These are phyloP conservation scores for Drosophila arawakana DNA, from an alignment of 1,140 invertebrate genomes.

Conservation along the genomic window DNA sequence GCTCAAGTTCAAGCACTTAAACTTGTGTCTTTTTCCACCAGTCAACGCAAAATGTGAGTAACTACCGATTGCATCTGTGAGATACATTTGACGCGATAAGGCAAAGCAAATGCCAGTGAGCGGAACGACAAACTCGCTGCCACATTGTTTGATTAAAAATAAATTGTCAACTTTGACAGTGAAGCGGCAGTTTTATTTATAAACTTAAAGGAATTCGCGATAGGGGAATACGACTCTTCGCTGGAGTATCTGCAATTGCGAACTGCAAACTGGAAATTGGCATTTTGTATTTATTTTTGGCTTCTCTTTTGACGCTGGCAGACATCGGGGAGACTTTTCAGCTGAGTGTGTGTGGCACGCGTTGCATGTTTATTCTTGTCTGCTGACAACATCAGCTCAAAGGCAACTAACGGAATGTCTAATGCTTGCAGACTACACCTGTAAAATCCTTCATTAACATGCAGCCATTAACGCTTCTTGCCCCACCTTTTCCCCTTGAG, in stretches of 20 bases:
- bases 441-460: conserved; percentile 46
- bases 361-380: conserved; percentile 27
- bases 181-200: conserved; percentile 69
- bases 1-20: background rate
- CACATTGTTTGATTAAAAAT: conserved; percentile 75
- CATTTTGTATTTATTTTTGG: conserved; percentile 62
- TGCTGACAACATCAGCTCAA: conserved; percentile 30
- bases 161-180: conserved; percentile 81
- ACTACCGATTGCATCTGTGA: conserved; percentile 45
- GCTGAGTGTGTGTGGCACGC: conserved; percentile 25
- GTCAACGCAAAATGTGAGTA: conserved; percentile 1
- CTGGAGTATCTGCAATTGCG: conserved; percentile 10
- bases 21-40: background rate
- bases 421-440: conserved; percentile 29
- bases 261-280: conserved; percentile 37
- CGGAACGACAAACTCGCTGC: conserved; percentile 24
- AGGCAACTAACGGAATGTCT: conserved; percentile 44
- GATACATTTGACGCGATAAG: conserved; percentile 50
- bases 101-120: conserved; percentile 1
- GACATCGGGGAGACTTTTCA: conserved; percentile 69
- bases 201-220: conserved; percentile 58
- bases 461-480: conserved; percentile 48
- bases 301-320: conserved; percentile 37
- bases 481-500: background rate
- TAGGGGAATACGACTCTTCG: conserved; percentile 5